Percentiles rank a stretch among this genome's conserved stretches.
Evolutionary conservation across 2,888 invertebrate species (phyloP).

Genomic region (Boloria euphrosyne): DNA sequence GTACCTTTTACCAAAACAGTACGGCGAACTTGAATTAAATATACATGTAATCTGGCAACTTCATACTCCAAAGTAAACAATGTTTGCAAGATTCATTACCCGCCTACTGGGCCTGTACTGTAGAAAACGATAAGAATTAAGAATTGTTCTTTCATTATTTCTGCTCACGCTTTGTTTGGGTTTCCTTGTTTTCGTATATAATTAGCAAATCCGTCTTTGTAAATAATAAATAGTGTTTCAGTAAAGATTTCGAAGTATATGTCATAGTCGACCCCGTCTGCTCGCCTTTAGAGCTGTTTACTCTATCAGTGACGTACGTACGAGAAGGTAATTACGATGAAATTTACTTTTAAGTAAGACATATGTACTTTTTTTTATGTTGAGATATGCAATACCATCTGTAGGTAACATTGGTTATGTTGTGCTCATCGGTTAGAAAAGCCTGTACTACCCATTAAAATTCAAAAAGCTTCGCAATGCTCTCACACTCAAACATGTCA

Average conservation of each 20-base stretch:
- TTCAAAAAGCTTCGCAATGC: too few relatives aligned
- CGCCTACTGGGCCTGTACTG: conserved; percentile 40
- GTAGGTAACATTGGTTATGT: too few relatives aligned
- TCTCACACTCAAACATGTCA: too few relatives aligned
- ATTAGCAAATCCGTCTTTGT: conserved; percentile 19
- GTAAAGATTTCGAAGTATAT: background rate
- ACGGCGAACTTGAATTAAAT: conserved; percentile 50
- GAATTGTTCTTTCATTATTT: conserved; percentile 40
- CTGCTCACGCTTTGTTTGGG: conserved; percentile 20
- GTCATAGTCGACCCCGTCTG: background rate
- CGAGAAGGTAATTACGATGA: too few relatives aligned
- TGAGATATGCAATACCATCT: too few relatives aligned
- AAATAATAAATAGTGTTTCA: conserved; percentile 11
- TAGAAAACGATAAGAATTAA: conserved; percentile 41
- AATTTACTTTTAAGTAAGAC: too few relatives aligned
- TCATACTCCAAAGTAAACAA: conserved; percentile 49
- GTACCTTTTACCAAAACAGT: conserved; percentile 24
- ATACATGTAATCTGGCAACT: conserved; percentile 59
- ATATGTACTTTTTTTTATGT: too few relatives aligned
- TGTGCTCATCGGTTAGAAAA: too few relatives aligned
- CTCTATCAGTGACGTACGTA: too few relatives aligned
- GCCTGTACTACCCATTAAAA: too few relatives aligned
- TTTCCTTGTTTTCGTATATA: conserved; percentile 22
- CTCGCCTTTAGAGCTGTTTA: too few relatives aligned
- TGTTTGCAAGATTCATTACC: conserved; percentile 49